These are phyloP conservation scores for Clarias fuscus DNA, from an alignment of 2,797 vertebrate species.

Conservation along the genomic window DNA sequence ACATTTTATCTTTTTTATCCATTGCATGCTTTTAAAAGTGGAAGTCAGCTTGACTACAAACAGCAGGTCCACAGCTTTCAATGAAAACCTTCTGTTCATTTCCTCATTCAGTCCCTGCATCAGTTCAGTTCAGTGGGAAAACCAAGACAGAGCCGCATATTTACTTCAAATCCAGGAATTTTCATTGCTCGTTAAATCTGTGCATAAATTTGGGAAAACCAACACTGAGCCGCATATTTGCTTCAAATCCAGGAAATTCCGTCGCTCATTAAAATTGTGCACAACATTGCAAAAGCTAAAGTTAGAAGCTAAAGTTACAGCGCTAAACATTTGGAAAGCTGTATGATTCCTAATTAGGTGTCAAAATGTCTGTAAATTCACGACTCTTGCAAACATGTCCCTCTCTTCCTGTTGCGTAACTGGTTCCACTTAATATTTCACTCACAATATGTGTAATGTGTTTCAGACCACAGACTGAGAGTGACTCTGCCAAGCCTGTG, in stretches of 20 bases:
- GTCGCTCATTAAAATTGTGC: not conserved
- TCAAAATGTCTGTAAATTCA: not conserved
- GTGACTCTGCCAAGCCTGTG: conserved; percentile 59
- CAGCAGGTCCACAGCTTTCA: not conserved
- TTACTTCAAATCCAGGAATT: not conserved
- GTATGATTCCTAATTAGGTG: not conserved
- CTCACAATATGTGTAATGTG: conserved; percentile 55
- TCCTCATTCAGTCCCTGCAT: not conserved
- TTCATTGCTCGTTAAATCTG: not conserved
- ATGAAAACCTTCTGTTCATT: not conserved
- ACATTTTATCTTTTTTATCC: not conserved
- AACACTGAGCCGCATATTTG: not conserved
- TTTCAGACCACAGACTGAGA: conserved; percentile 52
- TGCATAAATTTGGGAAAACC: not conserved
- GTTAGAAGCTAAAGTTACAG: too few species aligned
- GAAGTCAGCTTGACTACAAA: not conserved
- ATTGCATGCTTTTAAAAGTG: not conserved
- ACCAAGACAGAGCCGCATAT: not conserved
- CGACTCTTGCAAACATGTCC: conserved; percentile 53
- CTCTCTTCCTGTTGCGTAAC: conserved; percentile 55
- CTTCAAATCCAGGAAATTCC: not conserved
- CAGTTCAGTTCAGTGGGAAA: not conserved
- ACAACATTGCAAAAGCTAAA: not conserved
- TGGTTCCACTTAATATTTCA: conserved; percentile 40
- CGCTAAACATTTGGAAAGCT: not conserved